These are phyloP conservation scores for Nanorana parkeri DNA, from an alignment of 2,113 vertebrate genomes.

Conservation along the genomic window DNA sequence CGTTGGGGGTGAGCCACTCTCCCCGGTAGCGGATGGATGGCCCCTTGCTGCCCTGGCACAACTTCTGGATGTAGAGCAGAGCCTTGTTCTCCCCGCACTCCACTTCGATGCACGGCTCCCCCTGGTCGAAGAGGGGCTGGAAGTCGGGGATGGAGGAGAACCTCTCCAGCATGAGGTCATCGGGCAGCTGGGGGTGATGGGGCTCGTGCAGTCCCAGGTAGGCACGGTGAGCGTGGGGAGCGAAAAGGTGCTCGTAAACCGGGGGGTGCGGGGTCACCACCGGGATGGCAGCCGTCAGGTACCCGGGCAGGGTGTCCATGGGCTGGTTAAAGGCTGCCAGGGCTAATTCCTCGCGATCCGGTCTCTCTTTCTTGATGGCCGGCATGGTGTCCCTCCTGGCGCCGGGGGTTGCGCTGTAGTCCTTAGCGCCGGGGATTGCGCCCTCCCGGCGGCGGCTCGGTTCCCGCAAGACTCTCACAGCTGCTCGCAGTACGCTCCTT, in stretches of 20 bases:
- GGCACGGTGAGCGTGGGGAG: constrained; percentile 78
- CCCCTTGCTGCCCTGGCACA: constrained; percentile 97
- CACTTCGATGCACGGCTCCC: constrained; percentile 97
- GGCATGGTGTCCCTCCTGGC: constrained; percentile 82
- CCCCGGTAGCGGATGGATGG: constrained; percentile 96
- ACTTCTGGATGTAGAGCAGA: constrained; percentile 93
- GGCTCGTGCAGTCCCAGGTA: constrained; percentile 85
- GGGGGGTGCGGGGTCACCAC: constrained; percentile 89
- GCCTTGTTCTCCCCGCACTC: constrained; percentile 97
- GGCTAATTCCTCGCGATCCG: constrained; percentile 91
- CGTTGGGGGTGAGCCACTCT: constrained; percentile 97
- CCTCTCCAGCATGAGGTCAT: constrained; percentile 90
- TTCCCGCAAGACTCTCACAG: no score
- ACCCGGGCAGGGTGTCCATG: constrained; percentile 75
- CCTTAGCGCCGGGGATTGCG: constrained; percentile 54
- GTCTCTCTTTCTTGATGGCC: constrained; percentile 94
- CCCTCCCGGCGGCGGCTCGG: constrained; percentile 47
- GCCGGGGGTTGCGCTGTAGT: constrained; percentile 55
- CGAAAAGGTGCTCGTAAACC: constrained; percentile 84
- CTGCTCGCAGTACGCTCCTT: constrained; percentile 78
- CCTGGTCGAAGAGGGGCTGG: constrained; percentile 94
- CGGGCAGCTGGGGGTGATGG: constrained; percentile 82
- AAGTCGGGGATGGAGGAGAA: constrained; percentile 92
- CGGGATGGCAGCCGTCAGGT: constrained; percentile 83
- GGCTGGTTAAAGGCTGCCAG: constrained; percentile 88